A percentile compares a stretch with the other conserved stretches of the same genome.
Conservation (phyloP, 2,888 invertebrate species). For the Drosophila suboccidentalis region DNA sequence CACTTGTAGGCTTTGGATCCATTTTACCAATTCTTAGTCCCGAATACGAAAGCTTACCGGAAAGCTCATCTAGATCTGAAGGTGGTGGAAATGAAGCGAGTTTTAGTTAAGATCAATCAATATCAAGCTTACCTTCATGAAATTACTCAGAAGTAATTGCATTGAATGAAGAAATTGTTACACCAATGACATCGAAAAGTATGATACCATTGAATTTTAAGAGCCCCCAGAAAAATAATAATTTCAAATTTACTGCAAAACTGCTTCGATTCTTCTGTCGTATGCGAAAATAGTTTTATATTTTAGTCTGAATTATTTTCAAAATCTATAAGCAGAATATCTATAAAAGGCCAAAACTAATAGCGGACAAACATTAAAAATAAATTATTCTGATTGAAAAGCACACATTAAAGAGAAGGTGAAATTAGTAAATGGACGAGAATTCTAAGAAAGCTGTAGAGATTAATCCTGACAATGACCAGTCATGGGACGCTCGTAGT, state of each 20-base stretch:
- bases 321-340: not conserved
- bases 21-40: conserved; percentile 1
- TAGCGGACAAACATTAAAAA: no score
- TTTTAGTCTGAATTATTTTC: not conserved
- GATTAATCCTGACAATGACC: no score
- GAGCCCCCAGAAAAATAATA: not conserved
- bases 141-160: no score
- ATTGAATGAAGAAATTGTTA: not conserved
- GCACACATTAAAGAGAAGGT: not conserved
- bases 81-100: not conserved
- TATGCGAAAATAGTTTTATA: not conserved
- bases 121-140: not conserved
- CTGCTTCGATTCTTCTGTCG: not conserved
- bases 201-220: not conserved
- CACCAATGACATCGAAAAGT: not conserved
- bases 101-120: not conserved
- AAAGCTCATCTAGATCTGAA: not conserved
- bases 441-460: not conserved
- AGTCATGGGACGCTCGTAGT: not conserved
- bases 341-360: not conserved
- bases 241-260: not conserved
- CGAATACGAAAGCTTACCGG: not conserved
- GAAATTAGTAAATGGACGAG: not conserved
- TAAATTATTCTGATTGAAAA: no score
- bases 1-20: not conserved